These are phyloP conservation scores for Paradoxurus hermaphroditus DNA, from an alignment of 2,113 vertebrate species.

Conservation along the genomic window DNA sequence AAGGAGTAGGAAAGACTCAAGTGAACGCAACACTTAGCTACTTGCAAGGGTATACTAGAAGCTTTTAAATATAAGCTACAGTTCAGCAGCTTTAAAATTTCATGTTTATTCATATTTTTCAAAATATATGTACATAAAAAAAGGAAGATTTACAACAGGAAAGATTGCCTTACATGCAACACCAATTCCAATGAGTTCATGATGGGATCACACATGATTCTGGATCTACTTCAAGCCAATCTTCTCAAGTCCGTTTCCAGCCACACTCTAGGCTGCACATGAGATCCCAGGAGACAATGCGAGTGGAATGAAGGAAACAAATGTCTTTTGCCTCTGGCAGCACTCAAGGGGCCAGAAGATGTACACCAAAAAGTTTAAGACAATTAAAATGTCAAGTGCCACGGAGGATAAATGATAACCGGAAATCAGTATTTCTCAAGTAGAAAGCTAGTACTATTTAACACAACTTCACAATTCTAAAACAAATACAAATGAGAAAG, in stretches of 20 bases:
- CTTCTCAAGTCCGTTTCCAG: constrained; percentile 69
- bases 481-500: constrained; percentile 71
- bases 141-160: constrained; percentile 81
- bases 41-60: neutral
- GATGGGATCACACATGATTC: constrained; percentile 70
- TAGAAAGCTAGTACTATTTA: constrained; percentile 74
- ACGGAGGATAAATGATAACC: constrained; percentile 68
- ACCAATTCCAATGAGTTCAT: constrained; percentile 72
- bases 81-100: constrained; percentile 76
- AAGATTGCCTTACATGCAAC: constrained; percentile 81
- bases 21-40: neutral
- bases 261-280: constrained; percentile 7
- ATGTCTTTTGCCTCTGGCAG: constrained; percentile 56
- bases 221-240: constrained; percentile 43
- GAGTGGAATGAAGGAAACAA: constrained; percentile 73
- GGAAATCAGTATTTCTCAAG: constrained; percentile 59
- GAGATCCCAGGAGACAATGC: constrained; percentile 67
- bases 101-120: constrained; percentile 80
- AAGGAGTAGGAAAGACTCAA: neutral
- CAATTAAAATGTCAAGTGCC: constrained; percentile 75
- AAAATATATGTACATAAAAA: constrained; percentile 82
- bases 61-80: constrained; percentile 61
- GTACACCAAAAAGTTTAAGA: constrained; percentile 66
- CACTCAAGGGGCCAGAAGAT: constrained; percentile 58
- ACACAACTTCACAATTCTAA: constrained; percentile 76